Evolutionary conservation across 2,888 invertebrate genomes (phyloP).

Genomic region (Oscheius myriophilus): DNA sequence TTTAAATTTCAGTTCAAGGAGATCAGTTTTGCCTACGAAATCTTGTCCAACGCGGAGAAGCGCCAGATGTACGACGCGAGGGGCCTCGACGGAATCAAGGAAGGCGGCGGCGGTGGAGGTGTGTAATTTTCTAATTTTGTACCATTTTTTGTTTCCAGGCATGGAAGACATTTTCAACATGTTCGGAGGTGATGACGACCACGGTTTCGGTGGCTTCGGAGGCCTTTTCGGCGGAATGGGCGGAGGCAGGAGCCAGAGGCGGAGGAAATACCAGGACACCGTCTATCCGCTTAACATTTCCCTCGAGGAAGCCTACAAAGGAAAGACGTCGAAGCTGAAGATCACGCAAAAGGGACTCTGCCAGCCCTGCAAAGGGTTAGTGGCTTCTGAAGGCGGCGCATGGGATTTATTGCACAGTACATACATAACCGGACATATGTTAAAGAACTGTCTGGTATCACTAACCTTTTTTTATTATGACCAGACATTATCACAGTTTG

Average conservation of each 20-base stretch:
- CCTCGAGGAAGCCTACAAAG: constrained; percentile 89
- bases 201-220: constrained; percentile 25
- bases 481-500: no score
- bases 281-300: constrained; percentile 83
- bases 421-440: no score
- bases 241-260: constrained; percentile 20
- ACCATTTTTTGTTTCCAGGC: constrained; percentile 72
- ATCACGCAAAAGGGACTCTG: constrained; percentile 86
- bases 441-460: no score
- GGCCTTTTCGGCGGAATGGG: constrained; percentile 38
- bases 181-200: constrained; percentile 50
- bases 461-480: no score
- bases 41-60: constrained; percentile 88
- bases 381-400: neutral
- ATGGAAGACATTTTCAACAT: constrained; percentile 81
- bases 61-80: constrained; percentile 85
- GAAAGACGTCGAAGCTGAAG: constrained; percentile 84
- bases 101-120: constrained; percentile 49
- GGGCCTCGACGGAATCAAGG: constrained; percentile 86
- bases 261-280: constrained; percentile 76
- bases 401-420: no score
- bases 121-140: neutral
- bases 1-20: constrained; percentile 81
- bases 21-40: constrained; percentile 93
- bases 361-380: constrained; percentile 79